Percentiles rank a stretch among this genome's conserved stretches.
These are phyloP conservation scores for Limnephilus auricula DNA, from an alignment of 2,888 invertebrate species.

Conservation along the genomic window DNA sequence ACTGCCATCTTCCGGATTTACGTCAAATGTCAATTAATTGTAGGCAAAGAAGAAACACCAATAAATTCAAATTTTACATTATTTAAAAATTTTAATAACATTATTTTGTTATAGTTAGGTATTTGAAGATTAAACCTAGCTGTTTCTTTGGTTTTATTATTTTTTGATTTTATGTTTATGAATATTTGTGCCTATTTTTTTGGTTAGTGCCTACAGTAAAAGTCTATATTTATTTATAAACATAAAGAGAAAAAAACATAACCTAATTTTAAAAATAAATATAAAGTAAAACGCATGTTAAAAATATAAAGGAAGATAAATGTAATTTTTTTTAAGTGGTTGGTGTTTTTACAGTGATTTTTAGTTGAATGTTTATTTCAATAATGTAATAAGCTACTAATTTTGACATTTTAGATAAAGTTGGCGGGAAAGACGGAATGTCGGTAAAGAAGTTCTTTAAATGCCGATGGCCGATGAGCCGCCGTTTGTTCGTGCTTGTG, in stretches of 20 bases:
- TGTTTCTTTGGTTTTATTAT: not conserved
- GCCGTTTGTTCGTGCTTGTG: conserved; percentile 57
- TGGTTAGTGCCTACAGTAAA: not conserved
- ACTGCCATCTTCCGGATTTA: conserved; percentile 38
- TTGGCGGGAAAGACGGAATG: conserved; percentile 60
- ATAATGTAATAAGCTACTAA: not conserved
- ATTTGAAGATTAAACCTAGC: not conserved
- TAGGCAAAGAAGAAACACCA: conserved; percentile 21
- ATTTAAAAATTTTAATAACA: not conserved
- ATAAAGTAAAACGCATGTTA: conserved; percentile 11
- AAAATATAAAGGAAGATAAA: not conserved
- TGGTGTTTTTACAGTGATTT: not conserved
- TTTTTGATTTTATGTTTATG: not conserved
- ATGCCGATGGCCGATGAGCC: conserved; percentile 58
- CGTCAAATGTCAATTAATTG: not conserved
- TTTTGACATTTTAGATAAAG: conserved; percentile 29
- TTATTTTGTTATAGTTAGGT: not conserved
- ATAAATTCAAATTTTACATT: conserved; percentile 16
- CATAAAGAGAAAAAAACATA: not conserved
- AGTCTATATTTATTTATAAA: not conserved
- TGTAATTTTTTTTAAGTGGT: not conserved
- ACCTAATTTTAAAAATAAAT: conserved; percentile 11
- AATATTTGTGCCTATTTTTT: not conserved
- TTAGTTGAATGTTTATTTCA: not conserved
- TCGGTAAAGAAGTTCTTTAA: conserved; percentile 56